These are phyloP conservation scores for Phalera bucephala DNA, from an alignment of 2,888 invertebrate genomes.

Conservation along the genomic window DNA sequence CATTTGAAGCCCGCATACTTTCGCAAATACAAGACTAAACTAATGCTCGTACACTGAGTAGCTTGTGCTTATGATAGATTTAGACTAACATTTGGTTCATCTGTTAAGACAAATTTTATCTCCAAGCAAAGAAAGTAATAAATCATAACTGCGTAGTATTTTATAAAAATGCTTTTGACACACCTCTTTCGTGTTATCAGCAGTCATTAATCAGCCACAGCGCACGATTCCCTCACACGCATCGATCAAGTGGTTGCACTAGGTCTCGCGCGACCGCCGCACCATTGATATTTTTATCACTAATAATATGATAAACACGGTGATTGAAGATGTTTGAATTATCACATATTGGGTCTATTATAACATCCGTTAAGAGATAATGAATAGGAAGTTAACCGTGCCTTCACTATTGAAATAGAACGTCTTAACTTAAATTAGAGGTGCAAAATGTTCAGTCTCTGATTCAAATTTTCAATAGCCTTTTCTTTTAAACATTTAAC, in stretches of 20 bases:
- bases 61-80: too few relatives aligned
- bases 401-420: not conserved
- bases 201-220: conserved; percentile 25
- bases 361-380: not conserved
- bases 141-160: too few relatives aligned
- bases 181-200: conserved; percentile 35
- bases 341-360: not conserved
- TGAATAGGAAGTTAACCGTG: not conserved
- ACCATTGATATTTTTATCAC: conserved; percentile 16
- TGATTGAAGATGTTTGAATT: not conserved
- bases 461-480: too few relatives aligned
- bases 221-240: conserved; percentile 13
- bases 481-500: too few relatives aligned
- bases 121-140: too few relatives aligned
- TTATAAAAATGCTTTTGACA: too few relatives aligned
- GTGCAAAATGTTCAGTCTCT: too few relatives aligned
- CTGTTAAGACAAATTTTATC: too few relatives aligned
- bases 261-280: conserved; percentile 11
- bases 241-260: conserved; percentile 21
- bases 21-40: too few relatives aligned
- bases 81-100: too few relatives aligned
- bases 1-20: too few relatives aligned
- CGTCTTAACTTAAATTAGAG: not conserved
- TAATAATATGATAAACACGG: conserved; percentile 8
- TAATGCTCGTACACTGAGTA: too few relatives aligned